phyloP scores from a whole-genome alignment of 1,140 invertebrate genomes.

The Papilio helenus region DNA sequence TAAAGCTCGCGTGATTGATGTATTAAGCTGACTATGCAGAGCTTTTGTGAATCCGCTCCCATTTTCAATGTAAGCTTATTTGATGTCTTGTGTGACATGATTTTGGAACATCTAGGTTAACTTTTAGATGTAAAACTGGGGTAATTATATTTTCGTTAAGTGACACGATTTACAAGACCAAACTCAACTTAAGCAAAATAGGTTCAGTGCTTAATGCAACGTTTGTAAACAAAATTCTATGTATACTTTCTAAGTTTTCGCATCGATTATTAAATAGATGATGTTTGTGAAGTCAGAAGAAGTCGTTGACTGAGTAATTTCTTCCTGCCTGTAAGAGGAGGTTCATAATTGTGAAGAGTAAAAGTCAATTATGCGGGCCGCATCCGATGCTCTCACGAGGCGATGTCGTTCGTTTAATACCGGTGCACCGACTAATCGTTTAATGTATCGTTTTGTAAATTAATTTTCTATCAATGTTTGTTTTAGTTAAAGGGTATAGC shows the following conservation, averaged over 20 bases:
- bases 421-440: neutral
- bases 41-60: constrained; percentile 47
- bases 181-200: neutral
- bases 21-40: constrained; percentile 42
- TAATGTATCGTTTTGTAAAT: constrained; percentile 13
- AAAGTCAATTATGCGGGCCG: constrained; percentile 59
- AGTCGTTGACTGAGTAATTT: constrained; percentile 60
- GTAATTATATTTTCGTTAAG: neutral
- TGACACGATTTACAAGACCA: neutral
- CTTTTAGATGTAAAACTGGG: neutral
- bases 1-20: constrained; percentile 75
- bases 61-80: constrained; percentile 41
- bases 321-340: constrained; percentile 62
- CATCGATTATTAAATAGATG: neutral
- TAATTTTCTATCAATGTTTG: neutral
- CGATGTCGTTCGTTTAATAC: constrained; percentile 12
- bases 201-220: neutral
- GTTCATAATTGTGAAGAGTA: constrained; percentile 63
- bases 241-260: neutral
- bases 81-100: constrained; percentile 2
- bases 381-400: constrained; percentile 37
- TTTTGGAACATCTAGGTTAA: neutral
- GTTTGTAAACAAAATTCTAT: neutral
- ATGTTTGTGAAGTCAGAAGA: neutral
- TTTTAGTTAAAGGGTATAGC: neutral